Evolutionary conservation across 2,113 vertebrate genomes (phyloP).

Genomic region (Solea solea): DNA sequence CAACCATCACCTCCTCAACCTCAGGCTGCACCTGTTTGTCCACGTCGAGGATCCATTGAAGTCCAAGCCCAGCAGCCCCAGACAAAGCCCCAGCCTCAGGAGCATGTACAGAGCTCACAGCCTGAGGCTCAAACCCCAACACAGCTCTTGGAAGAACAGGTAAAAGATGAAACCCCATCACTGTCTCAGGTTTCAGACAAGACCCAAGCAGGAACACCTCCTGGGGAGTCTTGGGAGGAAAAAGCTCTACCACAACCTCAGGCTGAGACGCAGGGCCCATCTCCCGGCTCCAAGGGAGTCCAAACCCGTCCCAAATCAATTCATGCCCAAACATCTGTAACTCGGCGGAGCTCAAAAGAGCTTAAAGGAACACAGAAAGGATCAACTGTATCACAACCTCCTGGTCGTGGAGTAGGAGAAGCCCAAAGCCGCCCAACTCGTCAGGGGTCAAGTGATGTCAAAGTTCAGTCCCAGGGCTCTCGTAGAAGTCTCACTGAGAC

Average conservation of each 20-base stretch:
- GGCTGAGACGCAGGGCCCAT: conserved; percentile 28
- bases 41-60: conserved; percentile 59
- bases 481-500: conserved; percentile 58
- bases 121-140: conserved; percentile 15
- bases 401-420: conserved; percentile 41
- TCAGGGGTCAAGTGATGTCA: conserved; percentile 53
- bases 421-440: conserved; percentile 38
- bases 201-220: conserved; percentile 17
- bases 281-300: conserved; percentile 30
- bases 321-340: conserved; percentile 39
- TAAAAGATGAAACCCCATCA: conserved; percentile 28
- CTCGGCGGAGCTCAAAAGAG: conserved; percentile 63
- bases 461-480: conserved; percentile 60
- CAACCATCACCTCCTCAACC: conserved; percentile 45
- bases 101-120: conserved; percentile 31
- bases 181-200: conserved; percentile 35
- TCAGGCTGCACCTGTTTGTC: conserved; percentile 51
- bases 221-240: conserved; percentile 25
- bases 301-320: conserved; percentile 57
- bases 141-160: conserved; percentile 37
- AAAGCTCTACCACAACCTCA: conserved; percentile 38
- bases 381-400: conserved; percentile 45
- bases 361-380: conserved; percentile 48
- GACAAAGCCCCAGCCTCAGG: conserved; percentile 31
- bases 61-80: conserved; percentile 44